phyloP scores from a whole-genome alignment of 1,140 invertebrate genomes.

The Drosophila hydei region DNA sequence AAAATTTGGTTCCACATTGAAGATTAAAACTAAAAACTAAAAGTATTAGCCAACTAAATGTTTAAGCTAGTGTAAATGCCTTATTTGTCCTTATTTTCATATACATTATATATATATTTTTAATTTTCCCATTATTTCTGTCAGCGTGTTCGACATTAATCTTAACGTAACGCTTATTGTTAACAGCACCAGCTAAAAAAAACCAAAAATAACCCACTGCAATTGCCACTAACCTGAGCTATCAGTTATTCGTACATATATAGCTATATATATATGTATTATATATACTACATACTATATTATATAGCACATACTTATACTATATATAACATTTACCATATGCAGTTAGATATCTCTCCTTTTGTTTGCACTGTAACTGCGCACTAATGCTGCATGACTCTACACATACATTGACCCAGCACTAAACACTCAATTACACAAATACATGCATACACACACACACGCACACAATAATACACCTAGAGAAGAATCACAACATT shows the following conservation, averaged over 20 bases:
- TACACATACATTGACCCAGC: constrained; percentile 17
- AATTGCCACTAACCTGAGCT: constrained; percentile 58
- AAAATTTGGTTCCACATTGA: constrained; percentile 67
- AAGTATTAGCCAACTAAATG: constrained; percentile 66
- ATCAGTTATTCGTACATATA: constrained; percentile 42
- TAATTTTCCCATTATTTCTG: constrained; percentile 25
- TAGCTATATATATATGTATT: constrained; percentile 31
- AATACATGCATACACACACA: constrained; percentile 10
- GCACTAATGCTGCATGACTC: constrained; percentile 72
- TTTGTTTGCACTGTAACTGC: constrained; percentile 64
- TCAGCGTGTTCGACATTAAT: constrained; percentile 20
- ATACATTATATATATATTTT: constrained; percentile 26
- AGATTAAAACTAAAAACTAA: constrained; percentile 43
- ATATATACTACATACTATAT: constrained; percentile 28
- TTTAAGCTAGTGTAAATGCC: constrained; percentile 73
- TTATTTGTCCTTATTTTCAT: constrained; percentile 46
- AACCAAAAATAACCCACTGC: constrained; percentile 34
- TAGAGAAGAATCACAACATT: background rate
- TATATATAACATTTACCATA: constrained; percentile 27
- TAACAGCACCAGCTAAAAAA: constrained; percentile 42
- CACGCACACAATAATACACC: constrained; percentile 3
- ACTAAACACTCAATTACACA: constrained; percentile 14
- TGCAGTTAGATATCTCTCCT: constrained; percentile 36
- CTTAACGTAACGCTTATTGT: constrained; percentile 60
- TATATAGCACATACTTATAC: constrained; percentile 12